Evolutionary conservation across 2,113 vertebrate species (phyloP), one percentile per base, ranked within the genome.

Genomic region (Cephalopholis sonnerati): DNA sequence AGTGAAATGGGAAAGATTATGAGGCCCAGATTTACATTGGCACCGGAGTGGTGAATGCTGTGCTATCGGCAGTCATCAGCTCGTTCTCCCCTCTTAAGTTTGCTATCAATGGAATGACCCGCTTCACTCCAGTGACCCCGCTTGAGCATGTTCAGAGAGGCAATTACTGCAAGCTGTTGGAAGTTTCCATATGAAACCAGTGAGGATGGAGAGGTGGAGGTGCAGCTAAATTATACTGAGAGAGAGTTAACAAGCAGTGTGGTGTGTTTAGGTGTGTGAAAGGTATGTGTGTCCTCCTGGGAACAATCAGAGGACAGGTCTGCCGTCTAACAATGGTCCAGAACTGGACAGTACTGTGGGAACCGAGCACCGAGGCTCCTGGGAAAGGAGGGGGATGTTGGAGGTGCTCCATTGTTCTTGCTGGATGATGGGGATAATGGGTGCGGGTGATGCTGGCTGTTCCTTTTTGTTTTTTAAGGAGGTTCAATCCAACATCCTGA

Each of bases 401-500:
- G 82, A 88, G 83, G 83, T 44, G 66, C 64, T 79, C 72, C 75
- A 93, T 94, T 94, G 93, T 94, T 91, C 66, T 73, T 65, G 44
- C 7, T 81, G 85, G 85, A 88, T 81, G 86, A 87, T 88, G 77
- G 83, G 77, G 86, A 88, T 88, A 71, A 87, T 87, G 82, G 81
- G 84, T 77, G 76, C n/a, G 74, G 69, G 84, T 85, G 88, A 93
- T 91, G 76, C 88, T 84, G 79, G 74, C 67, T 84, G 77, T 57
- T 73, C 29, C 36, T 36, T 82, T 74, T 74, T 58, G 54, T 58
- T 77, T 80, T 55, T 80, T 44, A 79, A 88, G 74, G 79, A 84
- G 73, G 74, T 84, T 64, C 85, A 88, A 53, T 85, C 57, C 69
- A 81, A 91, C 92, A 93, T 94, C 92, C 93, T 93, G 91, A 90